These are phyloP conservation scores for Halocaridina rubra DNA, from an alignment of 2,888 invertebrate genomes.

Conservation along the genomic window DNA sequence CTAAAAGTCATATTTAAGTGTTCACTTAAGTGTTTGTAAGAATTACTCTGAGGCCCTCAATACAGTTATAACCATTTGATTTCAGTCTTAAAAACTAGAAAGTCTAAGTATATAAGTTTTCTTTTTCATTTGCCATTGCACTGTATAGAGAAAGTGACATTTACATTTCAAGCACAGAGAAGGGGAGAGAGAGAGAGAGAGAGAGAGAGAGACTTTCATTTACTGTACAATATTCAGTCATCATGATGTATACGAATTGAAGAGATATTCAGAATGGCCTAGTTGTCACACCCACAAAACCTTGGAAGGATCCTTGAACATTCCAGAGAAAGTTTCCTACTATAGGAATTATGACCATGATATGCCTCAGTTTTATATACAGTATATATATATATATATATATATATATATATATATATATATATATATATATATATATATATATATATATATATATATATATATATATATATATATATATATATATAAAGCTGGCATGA, in stretches of 20 bases:
- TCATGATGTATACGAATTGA: too few species aligned
- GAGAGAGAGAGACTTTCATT: neutral
- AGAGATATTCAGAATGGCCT: too few species aligned
- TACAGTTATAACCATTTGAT: too few species aligned
- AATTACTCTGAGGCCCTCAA: neutral
- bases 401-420: constrained; percentile 29
- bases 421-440: constrained; percentile 27
- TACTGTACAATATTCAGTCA: too few species aligned
- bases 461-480: neutral
- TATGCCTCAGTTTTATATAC: neutral
- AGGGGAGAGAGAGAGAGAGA: neutral
- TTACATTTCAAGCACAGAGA: neutral
- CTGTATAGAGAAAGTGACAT: neutral
- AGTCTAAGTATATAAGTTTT: too few species aligned
- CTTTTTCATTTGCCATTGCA: too few species aligned
- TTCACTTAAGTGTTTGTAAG: neutral
- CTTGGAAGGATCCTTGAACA: neutral
- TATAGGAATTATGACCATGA: neutral
- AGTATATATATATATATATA: constrained; percentile 11
- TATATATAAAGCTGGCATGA: too few species aligned
- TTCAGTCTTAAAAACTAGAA: too few species aligned
- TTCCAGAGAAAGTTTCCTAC: too few species aligned
- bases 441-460: neutral
- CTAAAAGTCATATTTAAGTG: neutral
- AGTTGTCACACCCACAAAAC: too few species aligned